These are phyloP conservation scores for Drosophila nigricruria DNA, from an alignment of 2,888 invertebrate species.

Conservation along the genomic window DNA sequence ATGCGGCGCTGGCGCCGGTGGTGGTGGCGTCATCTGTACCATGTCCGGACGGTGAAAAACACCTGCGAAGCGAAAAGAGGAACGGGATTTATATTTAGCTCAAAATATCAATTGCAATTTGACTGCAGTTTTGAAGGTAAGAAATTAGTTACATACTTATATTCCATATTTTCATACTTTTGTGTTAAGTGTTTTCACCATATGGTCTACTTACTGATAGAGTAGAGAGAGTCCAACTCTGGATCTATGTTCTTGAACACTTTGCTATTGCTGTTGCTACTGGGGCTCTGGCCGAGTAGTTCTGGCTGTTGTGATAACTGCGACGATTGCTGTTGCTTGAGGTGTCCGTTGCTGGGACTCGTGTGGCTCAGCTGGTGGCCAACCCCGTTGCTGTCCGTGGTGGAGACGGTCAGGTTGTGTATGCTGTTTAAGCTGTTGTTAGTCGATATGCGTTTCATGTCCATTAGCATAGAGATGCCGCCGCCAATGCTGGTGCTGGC, in stretches of 20 bases:
- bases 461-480: slow-evolving; percentile 85
- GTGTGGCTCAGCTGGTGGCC: slow-evolving; percentile 62
- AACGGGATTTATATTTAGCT: background rate
- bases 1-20: slow-evolving; percentile 91
- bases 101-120: background rate
- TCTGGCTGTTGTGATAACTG: slow-evolving; percentile 68
- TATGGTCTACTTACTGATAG: slow-evolving; percentile 87
- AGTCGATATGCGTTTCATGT: slow-evolving; percentile 82
- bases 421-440: slow-evolving; percentile 83
- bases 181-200: background rate
- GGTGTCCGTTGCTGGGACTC: slow-evolving; percentile 79
- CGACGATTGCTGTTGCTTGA: slow-evolving; percentile 35
- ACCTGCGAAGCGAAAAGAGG: slow-evolving; percentile 59
- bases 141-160: background rate
- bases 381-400: slow-evolving; percentile 65
- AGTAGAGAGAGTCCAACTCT: slow-evolving; percentile 91
- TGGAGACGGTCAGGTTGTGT: slow-evolving; percentile 73
- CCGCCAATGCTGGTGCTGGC: slow-evolving; percentile 66
- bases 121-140: background rate
- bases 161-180: background rate
- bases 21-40: slow-evolving; percentile 88
- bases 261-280: slow-evolving; percentile 83
- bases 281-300: slow-evolving; percentile 83
- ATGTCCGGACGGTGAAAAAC: slow-evolving; percentile 85
- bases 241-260: slow-evolving; percentile 86